Percentiles rank a stretch among this genome's conserved stretches.
These are phyloP conservation scores for Chaetops frenatus DNA, from an alignment of 2,113 vertebrate species.

Conservation along the genomic window DNA sequence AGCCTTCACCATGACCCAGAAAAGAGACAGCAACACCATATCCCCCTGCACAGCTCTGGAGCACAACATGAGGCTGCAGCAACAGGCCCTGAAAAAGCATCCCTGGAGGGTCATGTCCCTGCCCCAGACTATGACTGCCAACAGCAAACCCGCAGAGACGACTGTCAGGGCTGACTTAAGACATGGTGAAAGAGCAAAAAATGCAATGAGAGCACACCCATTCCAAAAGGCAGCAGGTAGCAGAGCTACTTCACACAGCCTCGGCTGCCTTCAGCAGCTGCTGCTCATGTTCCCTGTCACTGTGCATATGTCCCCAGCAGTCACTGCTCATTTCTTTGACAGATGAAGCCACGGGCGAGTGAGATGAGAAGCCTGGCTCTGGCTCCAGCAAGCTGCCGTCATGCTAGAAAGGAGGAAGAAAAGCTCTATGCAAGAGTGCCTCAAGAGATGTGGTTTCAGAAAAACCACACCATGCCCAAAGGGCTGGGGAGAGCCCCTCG, in stretches of 20 bases:
- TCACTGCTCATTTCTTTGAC: neutral
- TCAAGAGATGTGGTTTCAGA: neutral
- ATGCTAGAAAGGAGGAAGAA: neutral
- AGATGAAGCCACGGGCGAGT: neutral
- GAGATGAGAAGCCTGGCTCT: neutral
- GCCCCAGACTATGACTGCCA: accelerated
- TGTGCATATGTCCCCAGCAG: neutral
- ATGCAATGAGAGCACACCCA: neutral
- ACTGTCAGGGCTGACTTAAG: neutral
- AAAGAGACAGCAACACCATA: neutral
- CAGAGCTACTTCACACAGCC: neutral
- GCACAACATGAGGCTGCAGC: neutral
- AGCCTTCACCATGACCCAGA: neutral
- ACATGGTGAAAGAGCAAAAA: neutral
- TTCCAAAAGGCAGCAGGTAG: neutral
- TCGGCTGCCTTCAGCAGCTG: neutral
- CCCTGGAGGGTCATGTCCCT: neutral
- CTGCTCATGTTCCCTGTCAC: neutral
- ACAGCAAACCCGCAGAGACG: neutral
- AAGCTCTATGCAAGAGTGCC: neutral
- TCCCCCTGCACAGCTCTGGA: neutral
- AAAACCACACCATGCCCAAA: neutral
- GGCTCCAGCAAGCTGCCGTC: neutral
- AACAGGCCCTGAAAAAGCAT: neutral
- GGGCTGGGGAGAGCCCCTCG: neutral